phyloP scores from a whole-genome alignment of 1,140 invertebrate genomes.

The Belonocnema kinseyi region DNA sequence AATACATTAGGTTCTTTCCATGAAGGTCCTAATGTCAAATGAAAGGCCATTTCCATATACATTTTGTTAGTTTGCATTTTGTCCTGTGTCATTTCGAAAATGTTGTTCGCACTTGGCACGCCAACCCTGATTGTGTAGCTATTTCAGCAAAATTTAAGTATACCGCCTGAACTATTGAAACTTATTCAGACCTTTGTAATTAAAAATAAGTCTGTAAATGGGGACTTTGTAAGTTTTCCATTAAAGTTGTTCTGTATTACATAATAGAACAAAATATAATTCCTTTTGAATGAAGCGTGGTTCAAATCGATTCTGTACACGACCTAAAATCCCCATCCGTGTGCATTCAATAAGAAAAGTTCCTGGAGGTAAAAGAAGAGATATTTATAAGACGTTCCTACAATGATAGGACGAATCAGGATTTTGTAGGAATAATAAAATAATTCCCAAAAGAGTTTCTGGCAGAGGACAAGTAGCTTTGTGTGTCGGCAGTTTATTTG shows the following conservation, averaged over 20 bases:
- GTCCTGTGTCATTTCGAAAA: too few species aligned
- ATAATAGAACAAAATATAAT: neutral
- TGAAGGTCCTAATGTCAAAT: too few species aligned
- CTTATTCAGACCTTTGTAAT: neutral
- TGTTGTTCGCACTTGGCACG: neutral
- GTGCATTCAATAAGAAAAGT: neutral
- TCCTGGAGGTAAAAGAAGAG: neutral
- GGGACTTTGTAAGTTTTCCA: neutral
- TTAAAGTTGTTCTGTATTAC: neutral
- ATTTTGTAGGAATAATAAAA: conserved; percentile 36
- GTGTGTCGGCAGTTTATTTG: conserved; percentile 32
- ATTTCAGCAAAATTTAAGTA: too few species aligned
- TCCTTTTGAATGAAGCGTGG: conserved; percentile 1
- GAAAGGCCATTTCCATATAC: too few species aligned
- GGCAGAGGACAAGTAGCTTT: conserved; percentile 51
- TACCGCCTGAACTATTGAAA: too few species aligned
- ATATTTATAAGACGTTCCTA: neutral
- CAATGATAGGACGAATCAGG: conserved; percentile 34
- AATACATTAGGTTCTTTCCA: too few species aligned
- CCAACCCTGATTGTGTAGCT: neutral
- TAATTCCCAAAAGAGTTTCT: conserved; percentile 52
- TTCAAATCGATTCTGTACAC: conserved; percentile 6
- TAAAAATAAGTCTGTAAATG: neutral
- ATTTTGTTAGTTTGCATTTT: too few species aligned
- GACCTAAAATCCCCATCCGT: conserved; percentile 3